A percentile compares a stretch with the other conserved stretches of the same genome.
These are phyloP conservation scores for Actenoides hombroni DNA, from an alignment of 2,113 vertebrate species.

Conservation along the genomic window DNA sequence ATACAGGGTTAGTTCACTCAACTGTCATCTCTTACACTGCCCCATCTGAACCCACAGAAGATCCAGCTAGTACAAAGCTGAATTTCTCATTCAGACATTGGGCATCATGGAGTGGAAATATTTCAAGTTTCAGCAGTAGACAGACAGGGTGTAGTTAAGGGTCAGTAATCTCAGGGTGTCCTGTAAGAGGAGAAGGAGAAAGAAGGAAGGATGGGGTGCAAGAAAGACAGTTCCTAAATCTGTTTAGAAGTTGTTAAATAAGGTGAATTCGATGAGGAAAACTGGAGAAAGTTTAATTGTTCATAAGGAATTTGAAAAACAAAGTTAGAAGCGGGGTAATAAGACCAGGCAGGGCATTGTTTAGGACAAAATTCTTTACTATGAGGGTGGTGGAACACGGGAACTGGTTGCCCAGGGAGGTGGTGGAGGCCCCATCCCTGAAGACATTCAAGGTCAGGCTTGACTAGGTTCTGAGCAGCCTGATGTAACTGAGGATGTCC, in stretches of 20 bases:
- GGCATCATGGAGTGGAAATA: not conserved
- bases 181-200: not conserved
- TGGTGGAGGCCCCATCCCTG: too few relatives aligned
- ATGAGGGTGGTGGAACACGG: too few relatives aligned
- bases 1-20: not conserved
- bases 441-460: too few relatives aligned
- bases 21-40: not conserved
- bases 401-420: too few relatives aligned
- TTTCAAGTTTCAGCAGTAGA: not conserved
- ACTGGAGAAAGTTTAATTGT: fast-evolving
- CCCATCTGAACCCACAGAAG: not conserved
- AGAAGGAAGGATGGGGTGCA: not conserved
- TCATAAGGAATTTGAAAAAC: fast-evolving
- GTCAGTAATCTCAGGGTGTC: not conserved
- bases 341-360: fast-evolving
- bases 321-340: fast-evolving
- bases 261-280: not conserved
- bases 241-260: not conserved
- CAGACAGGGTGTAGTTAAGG: not conserved
- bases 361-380: too few relatives aligned
- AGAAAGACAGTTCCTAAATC: not conserved
- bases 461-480: too few relatives aligned
- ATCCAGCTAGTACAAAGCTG: not conserved
- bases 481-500: too few relatives aligned
- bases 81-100: not conserved